Evolutionary conservation across 2,888 invertebrate genomes (phyloP).

Genomic region (Drosophila kuntzei): DNA sequence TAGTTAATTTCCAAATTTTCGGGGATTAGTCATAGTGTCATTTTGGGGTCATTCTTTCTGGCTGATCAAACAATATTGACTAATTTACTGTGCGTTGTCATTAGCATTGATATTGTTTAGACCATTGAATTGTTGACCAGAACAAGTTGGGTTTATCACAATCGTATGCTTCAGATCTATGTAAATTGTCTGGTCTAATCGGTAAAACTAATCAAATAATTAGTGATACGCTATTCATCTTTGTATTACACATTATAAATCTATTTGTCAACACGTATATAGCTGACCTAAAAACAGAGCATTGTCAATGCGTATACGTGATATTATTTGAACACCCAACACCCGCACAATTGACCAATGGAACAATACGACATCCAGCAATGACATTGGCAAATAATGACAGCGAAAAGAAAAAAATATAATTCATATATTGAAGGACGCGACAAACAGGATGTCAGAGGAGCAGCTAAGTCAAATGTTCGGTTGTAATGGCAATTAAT

Average conservation of each 20-base stretch:
- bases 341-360: conserved; percentile 73
- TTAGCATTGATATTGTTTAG: neutral
- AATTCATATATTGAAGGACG: neutral
- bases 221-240: conserved; percentile 17
- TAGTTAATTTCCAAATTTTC: too few relatives aligned
- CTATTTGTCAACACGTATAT: conserved; percentile 44
- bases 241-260: conserved; percentile 40
- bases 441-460: conserved; percentile 11
- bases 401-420: conserved; percentile 13
- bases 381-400: conserved; percentile 31
- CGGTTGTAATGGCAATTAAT: conserved; percentile 3
- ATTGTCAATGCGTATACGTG: conserved; percentile 52
- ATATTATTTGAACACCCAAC: conserved; percentile 45
- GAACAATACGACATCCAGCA: conserved; percentile 14
- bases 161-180: conserved; percentile 11
- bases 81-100: neutral
- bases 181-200: conserved; percentile 35
- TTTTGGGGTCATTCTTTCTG: neutral
- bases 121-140: neutral
- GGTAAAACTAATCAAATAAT: conserved; percentile 42
- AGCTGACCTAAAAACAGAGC: conserved; percentile 42
- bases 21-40: too few relatives aligned
- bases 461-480: neutral
- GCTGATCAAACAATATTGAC: too few relatives aligned
- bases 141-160: conserved; percentile 6